phyloP scores from a whole-genome alignment of 2,888 invertebrate genomes.

The Habroteleia sp. region DNA sequence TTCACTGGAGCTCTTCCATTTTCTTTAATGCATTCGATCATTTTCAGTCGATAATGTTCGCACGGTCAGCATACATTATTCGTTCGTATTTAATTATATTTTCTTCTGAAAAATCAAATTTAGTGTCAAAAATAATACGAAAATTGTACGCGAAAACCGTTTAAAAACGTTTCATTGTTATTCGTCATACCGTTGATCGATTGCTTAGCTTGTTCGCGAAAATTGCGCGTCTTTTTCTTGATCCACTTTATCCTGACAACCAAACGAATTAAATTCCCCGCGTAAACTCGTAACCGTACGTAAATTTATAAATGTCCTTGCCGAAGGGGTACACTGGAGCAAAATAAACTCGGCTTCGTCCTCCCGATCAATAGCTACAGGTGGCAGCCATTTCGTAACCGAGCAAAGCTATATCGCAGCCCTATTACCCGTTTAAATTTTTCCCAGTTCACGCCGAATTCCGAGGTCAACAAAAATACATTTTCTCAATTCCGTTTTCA shows the following conservation, averaged over 20 bases:
- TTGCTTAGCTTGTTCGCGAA: neutral
- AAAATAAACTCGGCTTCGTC: slow-evolving; percentile 74
- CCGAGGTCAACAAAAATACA: no score
- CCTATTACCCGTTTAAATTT: slow-evolving; percentile 51
- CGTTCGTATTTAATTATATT: no score
- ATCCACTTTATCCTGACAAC: neutral
- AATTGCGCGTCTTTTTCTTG: slow-evolving; percentile 12
- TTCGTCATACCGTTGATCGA: slow-evolving; percentile 11
- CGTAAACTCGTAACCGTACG: slow-evolving; percentile 50
- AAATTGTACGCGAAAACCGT: no score
- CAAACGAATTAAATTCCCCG: slow-evolving; percentile 56
- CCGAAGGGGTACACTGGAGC: slow-evolving; percentile 64
- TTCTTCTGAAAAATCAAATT: no score
- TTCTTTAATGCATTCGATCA: no score
- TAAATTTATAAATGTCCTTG: slow-evolving; percentile 65
- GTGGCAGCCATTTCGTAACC: slow-evolving; percentile 81
- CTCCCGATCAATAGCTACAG: slow-evolving; percentile 81
- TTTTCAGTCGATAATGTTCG: no score
- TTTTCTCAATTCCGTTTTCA: no score
- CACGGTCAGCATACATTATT: no score
- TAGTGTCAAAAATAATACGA: no score
- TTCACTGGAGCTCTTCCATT: no score
- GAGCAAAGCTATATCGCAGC: slow-evolving; percentile 60
- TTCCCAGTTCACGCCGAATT: slow-evolving; percentile 18
- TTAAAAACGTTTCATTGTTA: slow-evolving; percentile 1